Evolutionary conservation across 2,888 invertebrate genomes (phyloP), one percentile per base, ranked within the genome.

Genomic region (Heliconius sara): DNA sequence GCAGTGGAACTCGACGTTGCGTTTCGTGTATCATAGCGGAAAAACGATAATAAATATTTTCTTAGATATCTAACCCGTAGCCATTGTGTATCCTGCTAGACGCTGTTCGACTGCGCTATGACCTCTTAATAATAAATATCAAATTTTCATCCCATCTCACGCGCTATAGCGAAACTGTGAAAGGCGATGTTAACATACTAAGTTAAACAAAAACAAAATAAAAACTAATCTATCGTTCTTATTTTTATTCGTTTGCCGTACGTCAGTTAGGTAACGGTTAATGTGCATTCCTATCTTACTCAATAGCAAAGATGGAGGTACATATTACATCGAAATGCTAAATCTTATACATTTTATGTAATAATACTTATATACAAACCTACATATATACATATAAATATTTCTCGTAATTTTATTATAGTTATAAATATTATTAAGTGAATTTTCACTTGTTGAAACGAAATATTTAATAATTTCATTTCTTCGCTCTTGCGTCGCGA

Each of bases 231-330:
- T 63, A 71, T 39, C 25, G 30, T 27, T 39, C 47, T n/a, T 71
- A 60, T 77, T 71, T 77, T 77, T 71, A 63, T 63, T 77, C 34
- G 30, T 47, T 30, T 47, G 63, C 30, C 63, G 71, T 71, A 43
- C 63, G 71, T 71, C 13, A 63, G 71, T 77, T 71, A 71, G 27
- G 77, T 77, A 77, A 77, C 63, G 9, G n/a, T 39, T 77, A 71
- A 71, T 43, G 43, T 71, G 27, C 63, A 71, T 77, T 63, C 47
- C 71, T 73, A n/a, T 73, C 71, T 71, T 71, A 47, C 77, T 77
- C 71, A 77, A 77, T 47, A 63, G 63, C 63, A 71, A 77, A 71
- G 60, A 60, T 71, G n/a, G n/a, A 52, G 67, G 76, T 65, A 52
- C 71, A 43, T 77, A 63, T 77, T 57, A 73, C 34, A 57, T 57